Conservation (phyloP, 2,113 vertebrate genomes). For the Solea solea region DNA sequence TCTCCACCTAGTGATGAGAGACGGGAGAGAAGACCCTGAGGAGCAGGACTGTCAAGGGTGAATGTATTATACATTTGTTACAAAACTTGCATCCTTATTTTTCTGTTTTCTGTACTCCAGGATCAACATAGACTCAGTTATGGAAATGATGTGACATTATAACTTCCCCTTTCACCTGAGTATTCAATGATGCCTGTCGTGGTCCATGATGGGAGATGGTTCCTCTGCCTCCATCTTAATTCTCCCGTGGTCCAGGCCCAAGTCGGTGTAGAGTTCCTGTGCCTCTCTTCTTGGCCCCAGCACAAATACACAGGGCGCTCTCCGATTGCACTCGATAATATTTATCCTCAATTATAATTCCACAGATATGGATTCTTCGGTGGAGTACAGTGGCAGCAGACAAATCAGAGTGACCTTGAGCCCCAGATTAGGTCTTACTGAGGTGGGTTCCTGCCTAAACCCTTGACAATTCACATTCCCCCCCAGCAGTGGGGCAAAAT, state of each 20-base stretch:
- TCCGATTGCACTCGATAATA: conserved; percentile 80
- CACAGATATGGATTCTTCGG: conserved; percentile 71
- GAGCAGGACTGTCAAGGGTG: conserved; percentile 22
- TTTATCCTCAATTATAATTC: conserved; percentile 79
- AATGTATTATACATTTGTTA: conserved; percentile 31
- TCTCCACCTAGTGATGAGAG: conserved; percentile 68
- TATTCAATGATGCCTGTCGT: conserved; percentile 42
- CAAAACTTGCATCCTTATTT: not conserved
- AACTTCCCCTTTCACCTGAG: conserved; percentile 65
- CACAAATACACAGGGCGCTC: conserved; percentile 79
- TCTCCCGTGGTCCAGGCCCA: conserved; percentile 42
- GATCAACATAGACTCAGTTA: not conserved
- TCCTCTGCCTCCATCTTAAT: conserved; percentile 50
- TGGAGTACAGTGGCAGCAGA: conserved; percentile 72
- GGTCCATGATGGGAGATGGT: conserved; percentile 36
- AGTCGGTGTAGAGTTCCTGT: conserved; percentile 63
- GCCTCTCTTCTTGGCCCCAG: conserved; percentile 63
- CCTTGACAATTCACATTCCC: conserved; percentile 52
- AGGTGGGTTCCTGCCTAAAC: conserved; percentile 37
- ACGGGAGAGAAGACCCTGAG: conserved; percentile 45
- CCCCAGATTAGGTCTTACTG: conserved; percentile 24
- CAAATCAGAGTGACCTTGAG: conserved; percentile 60
- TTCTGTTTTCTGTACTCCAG: conserved; percentile 23
- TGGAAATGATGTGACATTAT: conserved; percentile 36
- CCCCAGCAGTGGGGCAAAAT: conserved; percentile 63